A percentile compares a stretch with the other conserved stretches of the same genome.
Evolutionary conservation across 2,113 vertebrate species (phyloP).

Genomic region (Peromyscus californicus): DNA sequence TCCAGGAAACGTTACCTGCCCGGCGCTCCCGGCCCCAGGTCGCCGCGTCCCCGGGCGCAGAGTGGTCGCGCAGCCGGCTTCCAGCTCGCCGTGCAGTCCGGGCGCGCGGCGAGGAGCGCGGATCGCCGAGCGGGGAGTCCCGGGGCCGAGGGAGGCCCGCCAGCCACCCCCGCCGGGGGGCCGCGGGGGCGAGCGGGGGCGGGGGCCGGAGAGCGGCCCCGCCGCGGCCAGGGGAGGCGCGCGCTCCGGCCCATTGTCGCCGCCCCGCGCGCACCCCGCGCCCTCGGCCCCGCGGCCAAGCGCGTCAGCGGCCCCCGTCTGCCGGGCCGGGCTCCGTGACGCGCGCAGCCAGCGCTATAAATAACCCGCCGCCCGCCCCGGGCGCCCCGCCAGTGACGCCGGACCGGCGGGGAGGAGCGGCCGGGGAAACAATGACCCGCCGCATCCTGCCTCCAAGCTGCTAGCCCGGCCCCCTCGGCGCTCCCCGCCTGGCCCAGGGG

Average conservation of each 20-base stretch:
- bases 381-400: slow-evolving; percentile 76
- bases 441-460: background rate
- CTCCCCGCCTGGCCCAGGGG: background rate
- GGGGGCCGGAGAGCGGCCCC: background rate
- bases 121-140: background rate
- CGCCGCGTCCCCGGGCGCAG: slow-evolving; percentile 61
- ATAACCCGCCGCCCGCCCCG: slow-evolving; percentile 70
- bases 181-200: background rate
- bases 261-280: slow-evolving; percentile 61
- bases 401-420: slow-evolving; percentile 56
- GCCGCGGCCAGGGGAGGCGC: slow-evolving; percentile 58
- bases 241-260: slow-evolving; percentile 76
- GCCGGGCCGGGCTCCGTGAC: slow-evolving; percentile 86
- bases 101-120: background rate
- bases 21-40: slow-evolving; percentile 70
- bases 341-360: slow-evolving; percentile 82
- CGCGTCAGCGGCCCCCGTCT: slow-evolving; percentile 87
- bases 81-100: slow-evolving; percentile 60
- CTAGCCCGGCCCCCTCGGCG: background rate
- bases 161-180: background rate
- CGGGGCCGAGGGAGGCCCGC: background rate
- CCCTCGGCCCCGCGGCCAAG: slow-evolving; percentile 79
- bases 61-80: slow-evolving; percentile 58
- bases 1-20: slow-evolving; percentile 79
- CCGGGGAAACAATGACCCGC: slow-evolving; percentile 71